phyloP scores from a whole-genome alignment of 2,888 invertebrate species.

The Teleiodes luculella region DNA sequence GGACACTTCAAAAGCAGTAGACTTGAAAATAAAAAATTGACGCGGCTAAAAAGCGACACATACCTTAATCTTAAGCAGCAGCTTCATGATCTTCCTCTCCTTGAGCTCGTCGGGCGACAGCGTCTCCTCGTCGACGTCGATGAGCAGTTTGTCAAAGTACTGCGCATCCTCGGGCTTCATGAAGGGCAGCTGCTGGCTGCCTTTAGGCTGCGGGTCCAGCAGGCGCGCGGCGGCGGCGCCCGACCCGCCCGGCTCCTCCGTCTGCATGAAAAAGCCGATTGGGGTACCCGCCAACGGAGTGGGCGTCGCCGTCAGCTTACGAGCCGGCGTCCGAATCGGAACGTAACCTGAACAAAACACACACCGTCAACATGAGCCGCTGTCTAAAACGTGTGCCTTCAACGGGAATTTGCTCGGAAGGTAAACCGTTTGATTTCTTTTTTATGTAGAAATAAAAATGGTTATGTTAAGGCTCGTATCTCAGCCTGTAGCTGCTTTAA shows the following conservation, averaged over 20 bases:
- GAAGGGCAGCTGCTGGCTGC: conserved; percentile 93
- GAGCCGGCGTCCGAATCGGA: conserved; percentile 97
- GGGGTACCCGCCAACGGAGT: conserved; percentile 97
- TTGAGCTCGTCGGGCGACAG: conserved; percentile 98
- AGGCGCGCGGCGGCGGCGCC: conserved; percentile 87
- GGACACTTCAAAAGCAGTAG: too few species aligned
- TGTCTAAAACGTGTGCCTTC: background rate
- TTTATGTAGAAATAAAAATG: too few species aligned
- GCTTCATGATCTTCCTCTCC: conserved; percentile 99
- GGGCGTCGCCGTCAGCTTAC: conserved; percentile 98
- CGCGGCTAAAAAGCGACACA: background rate
- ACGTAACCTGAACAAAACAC: conserved; percentile 85
- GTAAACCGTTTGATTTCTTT: too few species aligned
- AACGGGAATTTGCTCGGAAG: too few species aligned
- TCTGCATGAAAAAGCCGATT: conserved; percentile 96
- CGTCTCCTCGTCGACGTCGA: conserved; percentile 98
- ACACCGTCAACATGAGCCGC: conserved; percentile 24
- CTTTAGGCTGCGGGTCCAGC: conserved; percentile 98
- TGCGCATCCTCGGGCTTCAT: conserved; percentile 99
- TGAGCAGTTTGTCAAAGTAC: conserved; percentile 98
- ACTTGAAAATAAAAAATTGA: background rate
- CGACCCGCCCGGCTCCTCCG: conserved; percentile 90
- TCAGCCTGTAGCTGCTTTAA: too few species aligned
- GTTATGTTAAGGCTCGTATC: too few species aligned
- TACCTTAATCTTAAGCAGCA: conserved; percentile 95